Evolutionary conservation across 2,797 vertebrate species (phyloP).

Genomic region (Salmo trutta): DNA sequence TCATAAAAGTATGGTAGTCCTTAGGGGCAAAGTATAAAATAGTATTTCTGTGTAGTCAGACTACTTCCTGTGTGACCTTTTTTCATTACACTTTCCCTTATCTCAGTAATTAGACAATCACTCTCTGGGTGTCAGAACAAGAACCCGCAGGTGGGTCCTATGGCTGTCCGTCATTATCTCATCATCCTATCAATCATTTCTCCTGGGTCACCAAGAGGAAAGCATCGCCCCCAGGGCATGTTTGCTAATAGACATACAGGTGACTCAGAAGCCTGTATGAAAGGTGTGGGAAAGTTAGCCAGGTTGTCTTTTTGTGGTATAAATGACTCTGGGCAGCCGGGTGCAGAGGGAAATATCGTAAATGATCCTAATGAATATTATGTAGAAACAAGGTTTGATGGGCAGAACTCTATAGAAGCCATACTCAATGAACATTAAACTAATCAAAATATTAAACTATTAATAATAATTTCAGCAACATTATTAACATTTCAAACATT

Average conservation of each 20-base stretch:
- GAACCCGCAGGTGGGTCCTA: constrained; percentile 56
- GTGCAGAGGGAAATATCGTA: too few relatives aligned
- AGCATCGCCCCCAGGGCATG: constrained; percentile 54
- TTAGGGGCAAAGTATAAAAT: background rate
- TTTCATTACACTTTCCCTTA: constrained; percentile 12
- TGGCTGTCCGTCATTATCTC: constrained; percentile 68
- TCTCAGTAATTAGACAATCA: constrained; percentile 1
- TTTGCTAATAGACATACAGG: constrained; percentile 71
- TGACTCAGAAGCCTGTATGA: constrained; percentile 71
- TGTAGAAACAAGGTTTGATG: too few relatives aligned
- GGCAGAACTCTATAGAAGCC: too few relatives aligned
- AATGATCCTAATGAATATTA: too few relatives aligned
- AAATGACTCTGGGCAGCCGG: too few relatives aligned
- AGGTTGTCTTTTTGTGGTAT: constrained; percentile 13
- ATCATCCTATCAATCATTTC: constrained; percentile 71
- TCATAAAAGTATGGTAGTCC: background rate
- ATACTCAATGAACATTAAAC: too few relatives aligned
- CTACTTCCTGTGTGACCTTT: constrained; percentile 20
- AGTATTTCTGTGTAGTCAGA: constrained; percentile 9
- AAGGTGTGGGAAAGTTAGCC: constrained; percentile 63
- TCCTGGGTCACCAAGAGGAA: constrained; percentile 36
- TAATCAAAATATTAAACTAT: too few relatives aligned
- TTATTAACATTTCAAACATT: too few relatives aligned
- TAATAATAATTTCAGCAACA: too few relatives aligned
- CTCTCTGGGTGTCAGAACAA: too few relatives aligned